Evolutionary conservation across 2,888 invertebrate species (phyloP), one percentile per base, ranked within the genome.

Genomic region (Thymelicus acteon): DNA sequence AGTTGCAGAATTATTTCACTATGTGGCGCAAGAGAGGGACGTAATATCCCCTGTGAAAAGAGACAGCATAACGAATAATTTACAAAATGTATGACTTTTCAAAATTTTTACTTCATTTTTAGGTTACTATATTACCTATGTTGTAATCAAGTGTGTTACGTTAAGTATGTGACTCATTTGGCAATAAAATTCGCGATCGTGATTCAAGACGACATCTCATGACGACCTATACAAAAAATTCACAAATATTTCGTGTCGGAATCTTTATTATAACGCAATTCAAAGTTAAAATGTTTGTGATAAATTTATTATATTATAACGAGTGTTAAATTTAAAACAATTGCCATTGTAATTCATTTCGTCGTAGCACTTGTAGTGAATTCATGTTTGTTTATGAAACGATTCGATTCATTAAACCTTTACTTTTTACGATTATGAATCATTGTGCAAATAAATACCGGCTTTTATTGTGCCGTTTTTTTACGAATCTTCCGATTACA

Each of bases 371-470:
- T 52, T 52, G 15, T 15, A 52, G 49, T 19, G 44, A 44, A 52
- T 52, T 19, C 49, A 19, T 2, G 15, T 52, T 52, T 52, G 15
- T 19, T 52, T 52, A 52, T 19, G 7, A 19, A 19, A 7, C 44
- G 57, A 19, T 57, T 57, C 7, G 47, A 57, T 47, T 39, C 65
- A 40, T 40, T 44, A n/a, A 58, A 58, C 10, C 40, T 13, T 54
- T 13, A 7, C 54, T 44, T 67, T 60, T 60, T 60, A 67, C 60
- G 67, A 67, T 49, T 60, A 67, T 60, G 60, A 60, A 67, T 67
- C 49, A 40, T 39, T 40, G 15, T 48, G 49, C 19, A 31, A 67
- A 67, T 60, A n/a, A n/a, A 39, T 60, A 67, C 67, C 6, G 49
- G 37, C 5, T 7, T 40, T 49, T 58, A 66, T 66, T 57, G 57